A percentile compares a stretch with the other conserved stretches of the same genome.
Evolutionary conservation across 2,888 invertebrate genomes (phyloP).

Genomic region (Labia minor): DNA sequence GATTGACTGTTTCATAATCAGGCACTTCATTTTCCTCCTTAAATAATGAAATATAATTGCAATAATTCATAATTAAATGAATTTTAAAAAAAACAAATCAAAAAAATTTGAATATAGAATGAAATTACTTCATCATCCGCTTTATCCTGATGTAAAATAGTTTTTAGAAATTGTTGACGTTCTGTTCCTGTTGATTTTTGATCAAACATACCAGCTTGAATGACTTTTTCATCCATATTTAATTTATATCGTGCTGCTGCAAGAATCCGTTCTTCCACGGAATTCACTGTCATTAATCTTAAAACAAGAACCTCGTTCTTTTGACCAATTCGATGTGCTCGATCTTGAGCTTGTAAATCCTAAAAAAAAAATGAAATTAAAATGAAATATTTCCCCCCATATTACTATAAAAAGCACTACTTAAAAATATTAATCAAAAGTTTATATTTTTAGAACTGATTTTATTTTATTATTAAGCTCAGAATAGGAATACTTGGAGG

Average conservation of each 20-base stretch:
- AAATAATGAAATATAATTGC: not conserved
- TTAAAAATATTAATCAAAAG: not conserved
- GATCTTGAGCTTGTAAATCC: slow-evolving; percentile 55
- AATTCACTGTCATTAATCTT: slow-evolving; percentile 50
- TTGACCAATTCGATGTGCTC: slow-evolving; percentile 55
- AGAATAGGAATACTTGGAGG: too few relatives aligned
- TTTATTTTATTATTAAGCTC: not conserved
- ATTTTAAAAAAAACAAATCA: not conserved
- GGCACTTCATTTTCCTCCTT: slow-evolving; percentile 54
- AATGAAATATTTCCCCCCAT: not conserved
- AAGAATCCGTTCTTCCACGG: slow-evolving; percentile 51
- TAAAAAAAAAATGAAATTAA: slow-evolving; percentile 26
- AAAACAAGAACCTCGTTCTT: slow-evolving; percentile 52
- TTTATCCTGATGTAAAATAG: slow-evolving; percentile 43
- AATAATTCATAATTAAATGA: not conserved
- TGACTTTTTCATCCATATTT: slow-evolving; percentile 55
- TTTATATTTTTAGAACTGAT: not conserved
- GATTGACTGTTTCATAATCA: slow-evolving; percentile 54
- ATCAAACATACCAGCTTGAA: slow-evolving; percentile 56
- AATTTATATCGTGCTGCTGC: slow-evolving; percentile 53
- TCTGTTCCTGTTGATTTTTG: slow-evolving; percentile 51
- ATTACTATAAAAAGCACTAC: not conserved
- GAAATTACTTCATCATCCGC: slow-evolving; percentile 40
- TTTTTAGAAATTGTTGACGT: slow-evolving; percentile 45
- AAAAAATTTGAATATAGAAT: too few relatives aligned